Percentiles rank a stretch among this genome's conserved stretches.
Evolutionary conservation across 1,140 invertebrate genomes (phyloP).

Genomic region (Bombus pascuorum): DNA sequence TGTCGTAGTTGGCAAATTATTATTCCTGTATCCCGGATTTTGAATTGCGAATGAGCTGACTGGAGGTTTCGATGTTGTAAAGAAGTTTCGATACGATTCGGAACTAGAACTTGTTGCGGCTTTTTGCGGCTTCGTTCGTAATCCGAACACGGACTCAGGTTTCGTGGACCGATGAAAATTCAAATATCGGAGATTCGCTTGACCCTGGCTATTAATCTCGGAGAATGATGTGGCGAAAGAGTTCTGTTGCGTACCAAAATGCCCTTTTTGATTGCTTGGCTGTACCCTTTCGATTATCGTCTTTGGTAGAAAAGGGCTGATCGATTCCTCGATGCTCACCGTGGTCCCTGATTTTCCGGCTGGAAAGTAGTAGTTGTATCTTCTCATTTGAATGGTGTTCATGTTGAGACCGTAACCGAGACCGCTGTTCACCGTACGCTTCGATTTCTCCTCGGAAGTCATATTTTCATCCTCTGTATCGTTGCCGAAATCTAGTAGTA

Average conservation of each 20-base stretch:
- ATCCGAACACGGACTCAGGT: conserved; percentile 60
- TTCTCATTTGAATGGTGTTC: conserved; percentile 74
- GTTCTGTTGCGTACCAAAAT: neutral
- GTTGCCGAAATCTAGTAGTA: conserved; percentile 78
- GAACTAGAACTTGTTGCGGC: conserved; percentile 14
- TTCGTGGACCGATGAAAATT: conserved; percentile 30
- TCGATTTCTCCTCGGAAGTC: conserved; percentile 76
- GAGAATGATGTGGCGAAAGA: neutral
- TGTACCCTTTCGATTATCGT: conserved; percentile 77
- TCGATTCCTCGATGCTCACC: conserved; percentile 80
- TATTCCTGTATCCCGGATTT: conserved; percentile 47
- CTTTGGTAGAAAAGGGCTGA: conserved; percentile 77
- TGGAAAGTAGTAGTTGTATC: conserved; percentile 80
- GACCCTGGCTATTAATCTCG: neutral
- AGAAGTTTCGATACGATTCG: conserved; percentile 51
- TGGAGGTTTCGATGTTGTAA: conserved; percentile 48
- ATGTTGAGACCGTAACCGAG: conserved; percentile 77
- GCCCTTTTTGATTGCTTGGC: conserved; percentile 44
- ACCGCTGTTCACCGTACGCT: conserved; percentile 75
- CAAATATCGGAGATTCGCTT: neutral
- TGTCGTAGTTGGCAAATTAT: conserved; percentile 17
- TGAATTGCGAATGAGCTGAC: conserved; percentile 39
- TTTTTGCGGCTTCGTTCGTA: conserved; percentile 74
- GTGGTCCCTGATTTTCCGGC: conserved; percentile 77
- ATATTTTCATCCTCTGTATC: conserved; percentile 58